Evolutionary conservation across 2,797 vertebrate genomes (phyloP), one percentile per base, ranked within the genome.

Genomic region (Sparus aurata): DNA sequence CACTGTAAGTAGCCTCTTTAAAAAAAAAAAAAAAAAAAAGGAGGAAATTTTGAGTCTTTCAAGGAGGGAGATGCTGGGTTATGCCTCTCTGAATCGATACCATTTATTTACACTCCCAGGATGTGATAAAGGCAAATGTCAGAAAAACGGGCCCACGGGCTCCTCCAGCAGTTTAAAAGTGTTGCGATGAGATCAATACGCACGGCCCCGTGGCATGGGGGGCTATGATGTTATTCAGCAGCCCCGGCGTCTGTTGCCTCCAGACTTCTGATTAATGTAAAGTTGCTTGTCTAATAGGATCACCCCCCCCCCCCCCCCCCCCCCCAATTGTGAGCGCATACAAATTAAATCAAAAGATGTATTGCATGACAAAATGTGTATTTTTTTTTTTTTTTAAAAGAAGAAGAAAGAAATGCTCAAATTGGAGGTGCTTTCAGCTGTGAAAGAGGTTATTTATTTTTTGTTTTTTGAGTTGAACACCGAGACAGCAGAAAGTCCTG

Each of bases 1-100:
- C 75, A 59, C 79, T 63, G 92, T 93, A 91, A 93, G 92, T 92
- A 88, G 74, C 73, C 45, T 75, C 80, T 85, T n/a, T n/a, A n/a
- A 69, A n/a, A n/a, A n/a, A n/a, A n/a, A n/a, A n/a, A n/a, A n/a
- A n/a, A n/a, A n/a, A n/a, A n/a, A n/a, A n/a, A n/a, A n/a, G 73
- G 30, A 77, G 74, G 80, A 84, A 87, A 85, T 82, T 81, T 75
- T 55, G 73, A 68, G 52, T 82, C 47, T 91, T 89, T 86, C 71
- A 13, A 5, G 30, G 4, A 30, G 72, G 72, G 80, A 75, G 85
- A 87, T 86, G 83, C 70, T 57, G 80, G 73, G 65, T 81, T 83
- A 68, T 84, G 75, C 52, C 25, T 82, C 52, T 15, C 50, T 61
- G 22, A 86, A 88, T 91, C 89, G 54, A 87, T 91, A 85, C 53